Evolutionary conservation across 2,113 vertebrate species (phyloP).

Genomic region (Salminus brasiliensis): DNA sequence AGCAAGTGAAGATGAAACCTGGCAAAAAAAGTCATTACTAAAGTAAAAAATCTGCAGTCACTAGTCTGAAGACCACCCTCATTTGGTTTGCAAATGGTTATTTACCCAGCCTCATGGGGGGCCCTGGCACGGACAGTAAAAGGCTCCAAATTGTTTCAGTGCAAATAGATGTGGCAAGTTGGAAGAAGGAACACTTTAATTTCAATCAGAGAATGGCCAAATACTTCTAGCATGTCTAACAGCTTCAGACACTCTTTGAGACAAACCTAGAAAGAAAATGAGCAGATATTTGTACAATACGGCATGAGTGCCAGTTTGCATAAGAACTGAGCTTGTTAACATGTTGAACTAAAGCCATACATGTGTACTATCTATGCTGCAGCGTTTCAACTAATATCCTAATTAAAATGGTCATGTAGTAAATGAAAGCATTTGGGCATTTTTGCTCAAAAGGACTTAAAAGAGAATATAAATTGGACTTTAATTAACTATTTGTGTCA

Average conservation of each 20-base stretch:
- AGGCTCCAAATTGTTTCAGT: background rate
- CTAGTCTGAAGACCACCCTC: no score
- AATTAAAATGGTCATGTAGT: background rate
- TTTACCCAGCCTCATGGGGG: background rate
- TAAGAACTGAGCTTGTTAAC: background rate
- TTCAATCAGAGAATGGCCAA: background rate
- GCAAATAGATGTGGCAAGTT: no score
- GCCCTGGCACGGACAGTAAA: background rate
- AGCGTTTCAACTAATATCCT: background rate
- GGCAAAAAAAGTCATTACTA: background rate
- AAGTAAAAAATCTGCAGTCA: no score
- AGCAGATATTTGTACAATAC: no score
- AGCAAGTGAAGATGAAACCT: no score
- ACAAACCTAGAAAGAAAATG: background rate
- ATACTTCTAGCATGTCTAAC: background rate
- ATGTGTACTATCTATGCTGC: background rate
- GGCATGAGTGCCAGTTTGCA: no score
- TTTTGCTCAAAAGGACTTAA: background rate
- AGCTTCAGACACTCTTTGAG: background rate
- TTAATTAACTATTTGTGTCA: conserved; percentile 13
- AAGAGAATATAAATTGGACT: conserved; percentile 3
- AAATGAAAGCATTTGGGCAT: background rate
- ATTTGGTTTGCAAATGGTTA: background rate
- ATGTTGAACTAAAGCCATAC: background rate
- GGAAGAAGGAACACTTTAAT: no score